Conservation (phyloP, 2,797 vertebrate genomes). For the Orestias chungarensis region DNA sequence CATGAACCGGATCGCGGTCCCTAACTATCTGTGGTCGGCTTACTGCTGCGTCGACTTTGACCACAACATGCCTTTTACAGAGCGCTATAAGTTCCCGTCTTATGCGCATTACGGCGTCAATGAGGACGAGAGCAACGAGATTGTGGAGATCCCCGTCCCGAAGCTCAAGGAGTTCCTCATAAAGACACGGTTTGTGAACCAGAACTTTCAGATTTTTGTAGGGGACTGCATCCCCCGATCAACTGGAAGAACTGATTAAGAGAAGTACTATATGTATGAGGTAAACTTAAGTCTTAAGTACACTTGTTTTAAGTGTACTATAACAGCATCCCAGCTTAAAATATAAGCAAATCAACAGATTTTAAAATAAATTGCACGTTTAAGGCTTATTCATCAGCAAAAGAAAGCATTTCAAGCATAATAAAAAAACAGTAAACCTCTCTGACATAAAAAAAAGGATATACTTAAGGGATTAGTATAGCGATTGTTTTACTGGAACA, state of each 20-base stretch:
- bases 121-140: conserved; percentile 47
- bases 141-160: conserved; percentile 66
- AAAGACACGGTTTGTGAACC: conserved; percentile 63
- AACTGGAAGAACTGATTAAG: not conserved
- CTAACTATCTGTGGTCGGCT: conserved; percentile 75
- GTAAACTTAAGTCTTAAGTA: too few relatives aligned
- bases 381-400: not conserved
- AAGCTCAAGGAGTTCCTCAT: conserved; percentile 75
- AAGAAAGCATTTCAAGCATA: not conserved
- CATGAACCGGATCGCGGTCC: conserved; percentile 73
- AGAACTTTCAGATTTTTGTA: conserved; percentile 76
- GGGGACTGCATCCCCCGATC: conserved; percentile 59
- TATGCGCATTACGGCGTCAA: conserved; percentile 74
- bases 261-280: conserved; percentile 11
- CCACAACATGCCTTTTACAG: conserved; percentile 69
- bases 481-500: not conserved
- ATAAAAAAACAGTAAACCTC: not conserved
- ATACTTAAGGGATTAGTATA: not conserved
- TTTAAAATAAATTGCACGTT: not conserved
- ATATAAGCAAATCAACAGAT: not conserved
- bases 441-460: not conserved
- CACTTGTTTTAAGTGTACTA: too few relatives aligned
- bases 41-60: conserved; percentile 78
- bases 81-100: conserved; percentile 76
- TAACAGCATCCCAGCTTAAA: not conserved